Conservation (phyloP, 2,888 invertebrate species). For the Xanthorhoe spadicearia region DNA sequence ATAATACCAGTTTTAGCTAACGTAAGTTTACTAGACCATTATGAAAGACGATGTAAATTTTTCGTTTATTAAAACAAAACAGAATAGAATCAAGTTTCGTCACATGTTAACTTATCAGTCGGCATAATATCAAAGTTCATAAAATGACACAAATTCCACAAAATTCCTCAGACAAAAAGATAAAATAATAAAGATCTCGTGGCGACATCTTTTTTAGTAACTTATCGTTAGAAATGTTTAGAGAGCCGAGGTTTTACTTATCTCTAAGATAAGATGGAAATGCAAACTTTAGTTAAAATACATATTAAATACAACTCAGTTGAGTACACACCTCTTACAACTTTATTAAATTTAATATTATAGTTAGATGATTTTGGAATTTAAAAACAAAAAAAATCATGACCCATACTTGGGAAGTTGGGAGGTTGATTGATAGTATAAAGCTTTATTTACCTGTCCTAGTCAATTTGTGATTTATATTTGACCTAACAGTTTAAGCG, state of each 20-base stretch:
- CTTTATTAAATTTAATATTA: background rate
- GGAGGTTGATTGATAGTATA: too few species aligned
- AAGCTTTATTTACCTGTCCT: too few species aligned
- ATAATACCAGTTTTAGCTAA: too few species aligned
- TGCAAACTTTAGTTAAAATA: background rate
- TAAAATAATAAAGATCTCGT: background rate
- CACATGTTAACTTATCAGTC: background rate
- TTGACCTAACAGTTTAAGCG: too few species aligned
- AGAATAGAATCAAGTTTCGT: background rate
- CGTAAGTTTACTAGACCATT: too few species aligned
- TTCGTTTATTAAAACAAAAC: too few species aligned
- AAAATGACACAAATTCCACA: background rate
- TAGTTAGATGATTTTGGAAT: too few species aligned
- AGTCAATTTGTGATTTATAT: too few species aligned
- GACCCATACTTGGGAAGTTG: too few species aligned
- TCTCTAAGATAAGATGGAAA: conserved; percentile 29
- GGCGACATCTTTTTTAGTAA: conserved; percentile 9
- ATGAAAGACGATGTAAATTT: too few species aligned
- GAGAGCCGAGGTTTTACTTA: conserved; percentile 11
- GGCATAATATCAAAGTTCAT: conserved; percentile 2
- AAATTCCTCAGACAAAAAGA: background rate
- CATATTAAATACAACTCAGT: background rate
- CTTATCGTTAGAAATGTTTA: conserved; percentile 24
- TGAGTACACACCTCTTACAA: too few species aligned
- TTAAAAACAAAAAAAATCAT: too few species aligned